phyloP scores from a whole-genome alignment of 2,888 invertebrate genomes.

The Mycogona germanica region DNA sequence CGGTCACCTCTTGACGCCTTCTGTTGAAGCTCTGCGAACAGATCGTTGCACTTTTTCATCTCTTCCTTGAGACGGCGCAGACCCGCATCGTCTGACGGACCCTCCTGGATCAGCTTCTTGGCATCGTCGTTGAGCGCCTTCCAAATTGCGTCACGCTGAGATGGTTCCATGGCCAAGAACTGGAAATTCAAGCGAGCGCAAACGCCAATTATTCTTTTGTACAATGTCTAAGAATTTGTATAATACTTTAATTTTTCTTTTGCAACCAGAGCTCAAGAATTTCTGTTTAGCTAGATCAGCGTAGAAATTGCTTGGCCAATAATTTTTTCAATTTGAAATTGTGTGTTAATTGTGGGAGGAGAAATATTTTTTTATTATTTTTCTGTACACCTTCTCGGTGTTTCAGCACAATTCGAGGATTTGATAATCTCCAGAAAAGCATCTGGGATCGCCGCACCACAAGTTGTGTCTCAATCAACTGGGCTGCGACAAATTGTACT shows the following conservation, averaged over 20 bases:
- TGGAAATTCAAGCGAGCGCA: conserved; percentile 31
- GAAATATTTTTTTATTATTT: no score
- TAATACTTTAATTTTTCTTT: no score
- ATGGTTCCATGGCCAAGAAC: conserved; percentile 92
- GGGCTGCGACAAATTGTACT: conserved; percentile 4
- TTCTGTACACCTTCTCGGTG: no score
- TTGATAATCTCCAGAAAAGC: not conserved
- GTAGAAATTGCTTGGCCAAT: no score
- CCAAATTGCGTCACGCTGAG: conserved; percentile 87
- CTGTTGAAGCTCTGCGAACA: conserved; percentile 85
- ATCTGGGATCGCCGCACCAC: not conserved
- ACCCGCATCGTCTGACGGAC: conserved; percentile 93
- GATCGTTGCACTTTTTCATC: conserved; percentile 87
- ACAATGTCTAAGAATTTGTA: no score
- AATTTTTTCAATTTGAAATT: no score
- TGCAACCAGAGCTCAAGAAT: no score
- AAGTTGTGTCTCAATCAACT: not conserved
- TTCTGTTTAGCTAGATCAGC: no score
- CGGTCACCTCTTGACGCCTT: conserved; percentile 43
- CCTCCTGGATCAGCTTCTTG: conserved; percentile 84
- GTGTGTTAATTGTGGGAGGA: no score
- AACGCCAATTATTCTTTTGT: not conserved
- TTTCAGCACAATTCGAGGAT: no score
- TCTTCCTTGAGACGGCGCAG: conserved; percentile 72
- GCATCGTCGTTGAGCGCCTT: conserved; percentile 95